Percentiles rank a stretch among this genome's conserved stretches.
These are phyloP conservation scores for Brassicogethes aeneus DNA, from an alignment of 2,888 invertebrate genomes.

Conservation along the genomic window DNA sequence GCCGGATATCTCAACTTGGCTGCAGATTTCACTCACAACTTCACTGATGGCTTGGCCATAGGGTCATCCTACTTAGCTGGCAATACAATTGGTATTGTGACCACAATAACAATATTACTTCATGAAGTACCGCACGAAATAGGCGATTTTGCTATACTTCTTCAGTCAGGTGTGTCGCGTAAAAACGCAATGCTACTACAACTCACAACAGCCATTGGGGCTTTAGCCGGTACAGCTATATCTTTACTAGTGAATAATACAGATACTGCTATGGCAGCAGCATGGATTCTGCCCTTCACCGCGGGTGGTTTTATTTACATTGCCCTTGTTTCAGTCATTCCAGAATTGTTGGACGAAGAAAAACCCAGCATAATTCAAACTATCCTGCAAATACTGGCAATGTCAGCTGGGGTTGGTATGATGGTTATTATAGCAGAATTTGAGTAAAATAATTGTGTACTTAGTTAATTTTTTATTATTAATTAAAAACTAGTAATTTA, in stretches of 20 bases:
- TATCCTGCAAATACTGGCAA: conserved; percentile 80
- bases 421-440: conserved; percentile 89
- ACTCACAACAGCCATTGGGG: conserved; percentile 89
- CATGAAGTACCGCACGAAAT: conserved; percentile 99
- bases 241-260: conserved; percentile 76
- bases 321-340: conserved; percentile 97
- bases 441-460: conserved; percentile 47
- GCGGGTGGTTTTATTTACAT: conserved; percentile 99
- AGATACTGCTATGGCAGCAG: conserved; percentile 59
- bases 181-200: conserved; percentile 93
- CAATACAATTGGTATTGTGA: conserved; percentile 75
- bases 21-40: conserved; percentile 98
- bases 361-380: conserved; percentile 71
- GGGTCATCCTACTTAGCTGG: conserved; percentile 96
- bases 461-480: neutral
- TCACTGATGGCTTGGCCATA: conserved; percentile 98
- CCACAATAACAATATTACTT: conserved; percentile 90
- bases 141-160: conserved; percentile 97
- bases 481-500: conserved; percentile 1
- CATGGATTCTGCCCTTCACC: conserved; percentile 93
- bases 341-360: conserved; percentile 88
- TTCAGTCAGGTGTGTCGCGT: conserved; percentile 92
- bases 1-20: conserved; percentile 94
- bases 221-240: conserved; percentile 83
- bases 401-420: conserved; percentile 85